phyloP scores from a whole-genome alignment of 2,797 vertebrate genomes.

The Sciurus carolinensis region DNA sequence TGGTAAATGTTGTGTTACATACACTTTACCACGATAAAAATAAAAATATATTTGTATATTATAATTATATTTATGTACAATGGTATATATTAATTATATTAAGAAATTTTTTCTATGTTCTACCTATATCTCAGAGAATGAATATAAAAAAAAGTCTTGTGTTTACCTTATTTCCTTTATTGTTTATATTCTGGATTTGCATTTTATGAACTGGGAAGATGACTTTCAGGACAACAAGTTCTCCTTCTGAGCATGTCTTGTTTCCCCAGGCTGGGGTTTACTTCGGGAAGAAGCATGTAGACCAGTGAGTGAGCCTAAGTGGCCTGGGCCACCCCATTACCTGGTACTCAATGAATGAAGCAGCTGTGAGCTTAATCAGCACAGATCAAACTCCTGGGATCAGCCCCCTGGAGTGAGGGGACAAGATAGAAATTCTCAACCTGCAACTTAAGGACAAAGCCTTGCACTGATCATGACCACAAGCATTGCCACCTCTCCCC shows the following conservation, averaged over 20 bases:
- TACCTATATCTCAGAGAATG: constrained; percentile 13
- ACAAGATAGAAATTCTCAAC: neutral
- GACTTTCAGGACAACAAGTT: neutral
- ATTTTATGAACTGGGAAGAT: neutral
- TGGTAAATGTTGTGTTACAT: neutral
- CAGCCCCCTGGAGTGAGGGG: neutral
- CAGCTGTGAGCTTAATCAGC: neutral
- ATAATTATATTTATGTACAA: too few species aligned
- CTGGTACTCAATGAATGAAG: neutral
- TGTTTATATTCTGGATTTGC: neutral
- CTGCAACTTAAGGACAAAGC: neutral
- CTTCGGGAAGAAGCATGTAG: neutral
- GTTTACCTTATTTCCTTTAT: neutral
- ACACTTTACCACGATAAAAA: neutral
- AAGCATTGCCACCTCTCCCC: neutral
- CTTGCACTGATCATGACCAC: neutral
- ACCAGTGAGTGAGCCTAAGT: neutral
- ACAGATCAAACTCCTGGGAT: neutral
- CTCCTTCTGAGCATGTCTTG: neutral
- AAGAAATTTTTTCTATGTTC: neutral
- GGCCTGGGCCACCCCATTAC: neutral
- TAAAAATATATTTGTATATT: neutral
- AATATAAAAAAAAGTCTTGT: neutral
- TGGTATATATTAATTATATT: neutral
- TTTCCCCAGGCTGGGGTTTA: neutral